Base-by-base conservation (phyloP, 1,140 invertebrate species). In the Ephestia elutella region DNA sequence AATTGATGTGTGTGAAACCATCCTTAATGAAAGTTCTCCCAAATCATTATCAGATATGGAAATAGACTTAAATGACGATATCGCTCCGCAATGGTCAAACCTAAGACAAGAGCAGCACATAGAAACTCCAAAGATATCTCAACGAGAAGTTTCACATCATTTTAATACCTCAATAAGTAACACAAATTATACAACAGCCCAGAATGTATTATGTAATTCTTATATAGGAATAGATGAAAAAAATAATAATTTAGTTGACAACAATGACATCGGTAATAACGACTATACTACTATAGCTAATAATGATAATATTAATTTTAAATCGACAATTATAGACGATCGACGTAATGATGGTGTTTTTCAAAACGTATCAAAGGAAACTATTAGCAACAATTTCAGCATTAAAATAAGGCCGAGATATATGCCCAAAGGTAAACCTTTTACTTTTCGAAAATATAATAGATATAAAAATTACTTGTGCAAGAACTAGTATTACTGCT, bases 371-470 rank as follows among this genome's bases (percentile, higher is more conserved):
- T 8, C 25, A 28, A 38, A 38, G 5, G n/a, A 44, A 10, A n/a
- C n/a, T 15, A 17, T 15, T 44, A 44, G 7, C 3, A 62, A 61
- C 17, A 54, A 69, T 56, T 83, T 86, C 68, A 64, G 71, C 63
- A 49, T 86, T 2, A 64, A 65, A 66, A 62, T 63, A 56, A 76
- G 84, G 64, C 68, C 59, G 15, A 60, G 61, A 54, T 85, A 81
- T 65, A 38, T 87, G 18, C 82, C 82, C 3, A 87, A 87, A 78
- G 84, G 84, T 85, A 71, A 17, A 10, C 38, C n/a, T 44, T 8
- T 7, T 11, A 38, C 11, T n/a, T 44, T 17, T 44, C 21, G 7
- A 7, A 25, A 44, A 4, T 5, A 15, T 15, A 15, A 2, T 15
- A 44, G n/a, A 15, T 5, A 44, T 4, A 15, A 15, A 10, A 7